These are phyloP conservation scores for Mastacembelus armatus DNA, from an alignment of 2,797 vertebrate genomes.

Conservation along the genomic window DNA sequence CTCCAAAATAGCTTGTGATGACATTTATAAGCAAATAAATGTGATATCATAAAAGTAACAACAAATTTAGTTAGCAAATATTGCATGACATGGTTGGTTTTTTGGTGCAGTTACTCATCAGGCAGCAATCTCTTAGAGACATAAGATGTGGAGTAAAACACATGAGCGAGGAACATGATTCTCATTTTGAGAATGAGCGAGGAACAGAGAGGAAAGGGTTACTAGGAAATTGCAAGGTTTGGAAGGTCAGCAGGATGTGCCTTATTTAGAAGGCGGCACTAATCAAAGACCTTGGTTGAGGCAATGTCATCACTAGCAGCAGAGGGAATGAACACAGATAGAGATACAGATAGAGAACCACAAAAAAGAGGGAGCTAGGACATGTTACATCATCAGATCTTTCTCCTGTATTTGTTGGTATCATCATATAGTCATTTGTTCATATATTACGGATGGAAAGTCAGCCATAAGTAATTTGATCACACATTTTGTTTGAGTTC, in stretches of 20 bases:
- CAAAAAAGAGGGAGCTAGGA: constrained; percentile 2
- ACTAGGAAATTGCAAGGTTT: constrained; percentile 66
- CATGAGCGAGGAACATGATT: too few relatives aligned
- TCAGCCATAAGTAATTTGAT: background rate
- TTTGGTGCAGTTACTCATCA: constrained; percentile 56
- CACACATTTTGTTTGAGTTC: constrained; percentile 1
- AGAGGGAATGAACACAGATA: constrained; percentile 43
- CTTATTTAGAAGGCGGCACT: constrained; percentile 77
- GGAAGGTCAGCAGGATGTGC: constrained; percentile 78
- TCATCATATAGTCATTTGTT: constrained; percentile 19
- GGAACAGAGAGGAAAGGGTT: constrained; percentile 49
- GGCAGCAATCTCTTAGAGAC: constrained; percentile 39
- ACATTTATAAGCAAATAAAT: constrained; percentile 31
- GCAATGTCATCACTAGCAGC: constrained; percentile 49
- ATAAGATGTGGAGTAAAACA: constrained; percentile 32
- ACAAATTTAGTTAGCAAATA: constrained; percentile 64
- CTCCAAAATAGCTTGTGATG: constrained; percentile 37
- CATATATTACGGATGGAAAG: background rate
- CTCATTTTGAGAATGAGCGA: constrained; percentile 21
- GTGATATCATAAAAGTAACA: constrained; percentile 44
- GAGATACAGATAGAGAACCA: constrained; percentile 27
- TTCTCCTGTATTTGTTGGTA: constrained; percentile 20
- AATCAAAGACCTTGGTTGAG: constrained; percentile 64
- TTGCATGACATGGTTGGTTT: constrained; percentile 52
- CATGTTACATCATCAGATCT: constrained; percentile 33